Evolutionary conservation across 2,888 invertebrate genomes (phyloP), one percentile per base, ranked within the genome.

Genomic region (Hartigia nigra): DNA sequence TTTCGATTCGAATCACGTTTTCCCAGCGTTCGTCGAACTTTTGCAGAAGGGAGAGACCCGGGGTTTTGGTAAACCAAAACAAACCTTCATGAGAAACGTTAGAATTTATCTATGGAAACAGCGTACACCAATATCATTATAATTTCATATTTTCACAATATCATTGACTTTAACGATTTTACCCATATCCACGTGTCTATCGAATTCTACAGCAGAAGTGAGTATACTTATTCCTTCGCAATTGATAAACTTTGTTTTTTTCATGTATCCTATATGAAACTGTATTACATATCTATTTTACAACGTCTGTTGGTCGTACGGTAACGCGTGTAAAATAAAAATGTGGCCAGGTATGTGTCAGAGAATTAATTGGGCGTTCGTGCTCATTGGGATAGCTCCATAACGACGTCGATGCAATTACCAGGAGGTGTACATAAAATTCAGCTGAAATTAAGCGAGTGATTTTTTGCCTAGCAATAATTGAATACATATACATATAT

Each of bases 351-450:
- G 12, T 34, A 34, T 12, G 74, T 35, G 74, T 74, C 74, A 77
- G 55, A 35, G 69, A 77, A 77, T 77, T 77, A 77, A 77, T 77
- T 77, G 77, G 69, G 37, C 77, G 55, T 55, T 55, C 55, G 69
- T 55, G 74, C 9, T 55, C 34, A 74, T 77, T 74, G 77, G 12
- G 1, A 72, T 72, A 31, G 34, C 23, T 14, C 12, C 9, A 23
- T 55, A 23, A 34, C 72, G 32, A 34, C n/a, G 31, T 72, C 72
- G 31, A 72, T 72, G 72, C 72, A 72, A 72, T 72, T 72, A 72
- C 31, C 12, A 34, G 31, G 12, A 34, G 72, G 12, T 9, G 72
- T 5, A 72, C 72, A 12, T 31, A 34, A 72, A 31, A 72, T 72
- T 72, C 31, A 2, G 31, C 9, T 34, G 31, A 34, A 72, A 72